Base-by-base conservation (phyloP, 2,113 vertebrate species). In the Pontoporia blainvillei region DNA sequence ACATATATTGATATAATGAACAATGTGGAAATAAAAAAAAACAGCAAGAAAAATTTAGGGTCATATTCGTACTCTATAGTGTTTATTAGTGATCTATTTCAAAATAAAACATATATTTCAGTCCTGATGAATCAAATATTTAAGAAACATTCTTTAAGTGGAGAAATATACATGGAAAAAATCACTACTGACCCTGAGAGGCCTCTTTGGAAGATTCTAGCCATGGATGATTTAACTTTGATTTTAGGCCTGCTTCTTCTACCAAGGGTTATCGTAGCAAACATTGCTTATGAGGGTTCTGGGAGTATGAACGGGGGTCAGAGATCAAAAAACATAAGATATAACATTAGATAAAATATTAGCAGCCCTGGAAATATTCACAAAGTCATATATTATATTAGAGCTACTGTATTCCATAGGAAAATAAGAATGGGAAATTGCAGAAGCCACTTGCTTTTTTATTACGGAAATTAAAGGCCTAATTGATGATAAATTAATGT, bases 271-370 rank as follows among this genome's bases (percentile, higher is more conserved):
- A 96, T 95, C 90, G 36, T 4, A 9, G 39, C 39, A 76, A 95
- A 64, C 97, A 98, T 95, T 98, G 95, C 97, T 97, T 96, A 97
- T 66, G 72, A 96, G 91, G 91, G 89, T 95, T 95, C 89, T 95
- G 94, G 97, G 95, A 97, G 85, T 83, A 97, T 86, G 96, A 96
- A n/a, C 0, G 0, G 72, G 87, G 95, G 96, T 97, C 97, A 97
- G 90, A 97, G 97, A 96, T 96, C 95, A 96, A 89, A 98, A 97
- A 96, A 96, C 93, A 94, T 39, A 89, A 89, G 94, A 95, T 79
- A 96, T 83, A 97, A 95, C 95, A 96, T 97, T 97, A 94, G 96
- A 97, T 96, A 96, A 98, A 98, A 96, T 98, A 98, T 98, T 95
- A 97, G 95, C 72, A 97, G 84, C 92, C 41, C 54, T 86, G 82